Evolutionary conservation across 1,140 invertebrate genomes (phyloP).

Genomic region (Nylanderia fulva): DNA sequence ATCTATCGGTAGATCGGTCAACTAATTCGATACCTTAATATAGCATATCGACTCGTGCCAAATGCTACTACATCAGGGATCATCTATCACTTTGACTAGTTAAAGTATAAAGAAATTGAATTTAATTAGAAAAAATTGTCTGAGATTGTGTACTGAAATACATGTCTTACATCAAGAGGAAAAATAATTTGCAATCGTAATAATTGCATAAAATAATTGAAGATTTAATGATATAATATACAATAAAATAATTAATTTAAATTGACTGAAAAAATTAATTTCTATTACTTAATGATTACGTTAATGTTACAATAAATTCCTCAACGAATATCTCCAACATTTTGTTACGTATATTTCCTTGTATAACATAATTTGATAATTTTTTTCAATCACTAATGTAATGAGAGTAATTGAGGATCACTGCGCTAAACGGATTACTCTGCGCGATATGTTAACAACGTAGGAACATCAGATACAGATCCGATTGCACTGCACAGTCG

Average conservation of each 20-base stretch:
- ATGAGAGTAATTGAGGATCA: neutral
- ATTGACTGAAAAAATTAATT: no score
- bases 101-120: neutral
- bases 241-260: neutral
- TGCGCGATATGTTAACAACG: slow-evolving; percentile 50
- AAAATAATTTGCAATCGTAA: neutral
- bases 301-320: no score
- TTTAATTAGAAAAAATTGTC: slow-evolving; percentile 1
- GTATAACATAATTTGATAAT: neutral
- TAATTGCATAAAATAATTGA: neutral
- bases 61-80: slow-evolving; percentile 24
- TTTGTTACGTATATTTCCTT: neutral
- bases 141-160: slow-evolving; percentile 9
- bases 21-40: slow-evolving; percentile 12
- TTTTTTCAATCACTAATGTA: neutral
- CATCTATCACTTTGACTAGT: slow-evolving; percentile 14
- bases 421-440: neutral
- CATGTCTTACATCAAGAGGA: no score
- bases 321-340: neutral
- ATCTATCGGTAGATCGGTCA: neutral
- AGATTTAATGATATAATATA: neutral
- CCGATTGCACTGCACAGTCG: slow-evolving; percentile 38
- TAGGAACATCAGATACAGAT: slow-evolving; percentile 45
- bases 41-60: slow-evolving; percentile 42
- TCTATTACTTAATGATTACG: no score